These are phyloP conservation scores for Cryptocephalus moraei DNA, from an alignment of 2,888 invertebrate species.

Conservation along the genomic window DNA sequence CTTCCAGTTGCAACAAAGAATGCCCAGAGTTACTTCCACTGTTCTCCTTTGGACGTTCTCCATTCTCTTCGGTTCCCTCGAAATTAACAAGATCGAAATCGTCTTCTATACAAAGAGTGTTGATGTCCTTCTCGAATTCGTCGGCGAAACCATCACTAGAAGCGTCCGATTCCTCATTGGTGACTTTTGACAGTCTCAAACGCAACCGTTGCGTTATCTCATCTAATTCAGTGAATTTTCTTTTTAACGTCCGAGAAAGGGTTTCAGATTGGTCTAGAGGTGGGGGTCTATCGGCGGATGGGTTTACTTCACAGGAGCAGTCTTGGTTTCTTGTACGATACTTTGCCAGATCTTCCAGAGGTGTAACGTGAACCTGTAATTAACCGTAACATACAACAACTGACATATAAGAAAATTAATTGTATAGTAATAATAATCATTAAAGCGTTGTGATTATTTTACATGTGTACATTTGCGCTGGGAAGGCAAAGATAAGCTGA, in stretches of 20 bases:
- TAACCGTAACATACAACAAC: no score
- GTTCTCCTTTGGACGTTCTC: background rate
- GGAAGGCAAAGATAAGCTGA: no score
- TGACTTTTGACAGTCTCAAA: slow-evolving; percentile 46
- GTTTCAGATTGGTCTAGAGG: slow-evolving; percentile 17
- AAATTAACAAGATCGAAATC: slow-evolving; percentile 33
- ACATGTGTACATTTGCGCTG: no score
- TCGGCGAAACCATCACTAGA: slow-evolving; percentile 37
- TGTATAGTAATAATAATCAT: no score
- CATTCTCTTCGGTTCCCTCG: slow-evolving; percentile 10
- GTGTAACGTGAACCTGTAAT: slow-evolving; percentile 42
- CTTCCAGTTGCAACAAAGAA: no score
- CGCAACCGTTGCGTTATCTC: slow-evolving; percentile 51
- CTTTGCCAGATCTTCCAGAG: slow-evolving; percentile 26
- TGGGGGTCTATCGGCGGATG: background rate
- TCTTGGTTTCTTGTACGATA: slow-evolving; percentile 2
- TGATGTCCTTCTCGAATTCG: slow-evolving; percentile 50
- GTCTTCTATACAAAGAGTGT: slow-evolving; percentile 37
- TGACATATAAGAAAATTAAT: no score
- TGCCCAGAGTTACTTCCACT: no score
- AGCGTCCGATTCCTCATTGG: slow-evolving; percentile 42
- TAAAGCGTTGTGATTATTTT: no score
- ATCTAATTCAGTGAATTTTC: slow-evolving; percentile 52
- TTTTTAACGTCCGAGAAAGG: slow-evolving; percentile 42
- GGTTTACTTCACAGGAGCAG: background rate